Evolutionary conservation across 2,113 vertebrate genomes (phyloP), one percentile per base, ranked within the genome.

Genomic region (Athene noctua): DNA sequence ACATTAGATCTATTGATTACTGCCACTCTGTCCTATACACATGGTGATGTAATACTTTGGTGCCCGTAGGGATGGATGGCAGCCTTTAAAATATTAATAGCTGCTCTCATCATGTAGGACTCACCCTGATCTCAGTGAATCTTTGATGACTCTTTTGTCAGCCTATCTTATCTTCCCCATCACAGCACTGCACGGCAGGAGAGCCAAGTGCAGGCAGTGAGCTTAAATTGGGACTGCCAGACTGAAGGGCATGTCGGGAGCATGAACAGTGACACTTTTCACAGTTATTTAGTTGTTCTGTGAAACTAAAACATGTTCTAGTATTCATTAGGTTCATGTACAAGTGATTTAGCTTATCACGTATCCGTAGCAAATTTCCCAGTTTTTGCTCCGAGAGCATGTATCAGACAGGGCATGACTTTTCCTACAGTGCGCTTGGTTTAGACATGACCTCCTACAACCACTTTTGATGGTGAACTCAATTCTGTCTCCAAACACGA

Each of bases 81-180:
- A 94, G 84, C 75, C 63, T 83, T 96, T 97, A 96, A 97, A 97
- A 97, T 95, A 98, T 96, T 97, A 97, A 96, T 80, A 96, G 73
- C 58, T 94, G 46, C 70, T 97, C 67, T 87, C 78, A 90, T 89
- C 75, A n/a, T 57, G 80, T 34, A 79, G 82, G 90, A 92, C 79
- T 89, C 71, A 55, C 88, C 82, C 72, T 72, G 36, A 65, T 95
- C 62, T 92, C 80, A 59, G n/a, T 27, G 15, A 59, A 82, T 93
- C 84, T 74, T 61, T 84, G 62, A 85, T 7, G 40, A 87, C 58
- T 86, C 10, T 90, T 88, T 86, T 94, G 71, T 88, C 87, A 95
- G 91, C 74, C 79, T 85, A 38, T 65, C 57, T 92, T 66, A 81
- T 63, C 92, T 96, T 80, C 78, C 72, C 58, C n/a, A 78, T 82